Evolutionary conservation across 1,140 invertebrate species (phyloP), one percentile per base, ranked within the genome.

Genomic region (Brachionus calyciflorus): DNA sequence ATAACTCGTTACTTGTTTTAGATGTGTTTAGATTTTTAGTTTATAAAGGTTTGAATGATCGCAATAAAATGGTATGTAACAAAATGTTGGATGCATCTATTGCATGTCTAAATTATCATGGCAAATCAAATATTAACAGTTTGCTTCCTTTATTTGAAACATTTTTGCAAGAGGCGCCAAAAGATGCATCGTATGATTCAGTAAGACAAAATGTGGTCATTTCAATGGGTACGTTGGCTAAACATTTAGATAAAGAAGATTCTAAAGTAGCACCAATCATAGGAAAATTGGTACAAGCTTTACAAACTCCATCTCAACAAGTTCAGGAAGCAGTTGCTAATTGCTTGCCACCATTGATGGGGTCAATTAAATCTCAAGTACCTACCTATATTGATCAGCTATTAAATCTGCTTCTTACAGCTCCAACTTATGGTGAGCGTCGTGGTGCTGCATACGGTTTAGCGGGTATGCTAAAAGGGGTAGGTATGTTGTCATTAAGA

Each of bases 301-400:
- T 99, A 0, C 92, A 92, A 5, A 98, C 96, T 41, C 96, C 96
- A 9, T 98, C 96, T 30, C 93, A 98, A 84, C 91, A 92, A 87
- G 91, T 92, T 1, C 96, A 99, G 88, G 93, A 98, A 87, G 93
- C 96, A 0, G 95, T 99, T 0, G 93, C 94, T 30, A 94, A 96
- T 83, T 99, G 96, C 82, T 85, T 99, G 44, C 93, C 94, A 1
- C 91, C 93, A 80, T 86, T 99, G 33, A 93, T 98, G 46, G 91
- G 92, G 7, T 91, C 92, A 0, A 90, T 99, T 3, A 92, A 92
- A 83, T 90, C 92, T 44, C 92, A 97, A 81, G 92, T 93, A 5
- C 91, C 92, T 0, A 88, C 89, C 40, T 90, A 97, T 78, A 90
- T 98, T 10, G 90, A 93, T 80, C 93, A 92, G 82, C 86, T 99